Percentiles rank a stretch among this genome's conserved stretches.
Evolutionary conservation across 2,797 vertebrate genomes (phyloP).

Genomic region (Discoglossus pictus): DNA sequence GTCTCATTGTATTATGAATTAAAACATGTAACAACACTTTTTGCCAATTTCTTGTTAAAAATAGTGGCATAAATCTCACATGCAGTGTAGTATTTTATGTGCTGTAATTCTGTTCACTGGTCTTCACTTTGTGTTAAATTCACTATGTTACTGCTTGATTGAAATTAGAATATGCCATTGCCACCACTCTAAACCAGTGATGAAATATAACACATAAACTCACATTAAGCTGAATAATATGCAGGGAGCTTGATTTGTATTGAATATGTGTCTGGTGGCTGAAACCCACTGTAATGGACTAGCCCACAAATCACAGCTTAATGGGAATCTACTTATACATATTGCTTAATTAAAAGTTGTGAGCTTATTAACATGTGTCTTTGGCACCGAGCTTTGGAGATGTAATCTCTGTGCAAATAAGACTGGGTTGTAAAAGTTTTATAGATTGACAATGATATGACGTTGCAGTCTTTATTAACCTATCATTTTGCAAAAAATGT

Average conservation of each 20-base stretch:
- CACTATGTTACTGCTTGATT: conserved; percentile 70
- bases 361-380: conserved; percentile 99
- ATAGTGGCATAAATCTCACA: too few species aligned
- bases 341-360: conserved; percentile 99
- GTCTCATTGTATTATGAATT: too few species aligned
- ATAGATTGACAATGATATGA: conserved; percentile 93
- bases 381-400: conserved; percentile 81
- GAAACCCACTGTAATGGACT: conserved; percentile 93
- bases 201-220: conserved; percentile 89
- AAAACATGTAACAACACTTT: too few species aligned
- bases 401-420: conserved; percentile 83
- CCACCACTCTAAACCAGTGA: conserved; percentile 79
- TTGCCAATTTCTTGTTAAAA: too few species aligned
- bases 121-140: conserved; percentile 76
- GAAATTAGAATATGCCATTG: conserved; percentile 78
- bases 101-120: too few species aligned
- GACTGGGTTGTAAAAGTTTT: conserved; percentile 95
- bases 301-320: conserved; percentile 97
- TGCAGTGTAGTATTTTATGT: too few species aligned
- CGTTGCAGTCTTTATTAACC: conserved; percentile 89
- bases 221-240: conserved; percentile 92
- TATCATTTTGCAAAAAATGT: conserved; percentile 84
- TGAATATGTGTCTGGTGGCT: conserved; percentile 94
- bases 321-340: conserved; percentile 99
- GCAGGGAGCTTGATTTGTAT: conserved; percentile 94